Conservation (phyloP, 1,140 invertebrate species). For the Anastrepha ludens region DNA sequence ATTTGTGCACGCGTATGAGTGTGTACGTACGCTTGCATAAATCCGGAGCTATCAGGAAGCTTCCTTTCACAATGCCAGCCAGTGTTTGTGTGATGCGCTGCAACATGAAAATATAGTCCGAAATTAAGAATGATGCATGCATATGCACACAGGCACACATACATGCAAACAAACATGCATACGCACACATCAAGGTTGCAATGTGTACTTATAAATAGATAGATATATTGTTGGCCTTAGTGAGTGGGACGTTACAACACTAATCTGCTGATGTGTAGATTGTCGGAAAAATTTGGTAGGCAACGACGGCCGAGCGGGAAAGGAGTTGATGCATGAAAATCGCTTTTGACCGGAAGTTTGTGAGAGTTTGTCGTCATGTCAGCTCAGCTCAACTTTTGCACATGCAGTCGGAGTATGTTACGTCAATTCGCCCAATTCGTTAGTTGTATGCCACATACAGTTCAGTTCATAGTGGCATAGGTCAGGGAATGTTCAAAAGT, state of each 20-base stretch:
- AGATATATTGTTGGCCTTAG: slow-evolving; percentile 19
- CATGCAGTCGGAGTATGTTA: background rate
- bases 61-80: background rate
- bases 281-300: background rate
- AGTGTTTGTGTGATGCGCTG: background rate
- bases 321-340: background rate
- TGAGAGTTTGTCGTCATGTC: slow-evolving; percentile 46
- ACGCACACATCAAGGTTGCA: slow-evolving; percentile 10
- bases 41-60: background rate
- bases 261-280: slow-evolving; percentile 35
- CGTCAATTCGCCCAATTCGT: slow-evolving; percentile 33
- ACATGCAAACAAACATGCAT: background rate
- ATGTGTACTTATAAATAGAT: background rate
- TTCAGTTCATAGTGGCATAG: slow-evolving; percentile 33
- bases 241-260: slow-evolving; percentile 41
- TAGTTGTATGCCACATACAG: slow-evolving; percentile 31
- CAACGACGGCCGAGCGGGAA: background rate
- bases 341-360: slow-evolving; percentile 35
- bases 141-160: background rate
- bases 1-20: background rate
- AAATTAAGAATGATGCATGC: background rate
- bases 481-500: slow-evolving; percentile 49
- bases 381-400: background rate
- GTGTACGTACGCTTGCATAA: background rate
- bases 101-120: background rate